Base-by-base conservation (phyloP, 2,888 invertebrate genomes). In the Eudasyphora cyanicolor region DNA sequence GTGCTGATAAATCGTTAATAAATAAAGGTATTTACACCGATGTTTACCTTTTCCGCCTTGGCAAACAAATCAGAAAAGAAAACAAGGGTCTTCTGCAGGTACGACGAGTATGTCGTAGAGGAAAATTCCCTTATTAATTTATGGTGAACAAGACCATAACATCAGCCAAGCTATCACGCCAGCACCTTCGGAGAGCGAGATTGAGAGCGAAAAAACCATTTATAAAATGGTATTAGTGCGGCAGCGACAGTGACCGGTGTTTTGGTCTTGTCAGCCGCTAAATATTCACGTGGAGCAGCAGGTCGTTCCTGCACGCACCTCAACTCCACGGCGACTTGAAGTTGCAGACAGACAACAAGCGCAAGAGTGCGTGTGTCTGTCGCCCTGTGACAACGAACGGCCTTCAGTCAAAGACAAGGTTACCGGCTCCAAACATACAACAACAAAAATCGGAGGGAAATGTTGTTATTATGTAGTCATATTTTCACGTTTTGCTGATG, bases 381-480 rank as follows among this genome's bases (percentile, higher is more conserved):
- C 62, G 27, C 38, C 24, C 14, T 49, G 75, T 76, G 81, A 78
- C 80, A 78, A 81, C 71, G 77, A 79, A 84, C 84, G 84, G 82
- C 85, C 85, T 86, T 86, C 84, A 82, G 80, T 69, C 76, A 82
- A 82, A 81, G 81, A 76, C 85, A 86, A 86, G 85, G 85, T 86
- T 82, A 82, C 79, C 35, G 21, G 21, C 42, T 3, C 45, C 7
- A 45, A 45, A n/a, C n/a, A 17, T 17, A 49, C n/a, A n/a, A 14
- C 4, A 60, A 27, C 27, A 27, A 27, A 57, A 57, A n/a, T n/a
- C n/a, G n/a, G n/a, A n/a, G n/a, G n/a, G n/a, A 57, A 64, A 19
- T 32, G 7, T 35, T 64, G 38, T 42, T 67, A 24, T 42, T 42
- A 29, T 24, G 2, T 42, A 67, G 38, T 38, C 38, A 67, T 67